These are phyloP conservation scores for Fragum sueziense DNA, from an alignment of 2,888 invertebrate genomes.

Conservation along the genomic window DNA sequence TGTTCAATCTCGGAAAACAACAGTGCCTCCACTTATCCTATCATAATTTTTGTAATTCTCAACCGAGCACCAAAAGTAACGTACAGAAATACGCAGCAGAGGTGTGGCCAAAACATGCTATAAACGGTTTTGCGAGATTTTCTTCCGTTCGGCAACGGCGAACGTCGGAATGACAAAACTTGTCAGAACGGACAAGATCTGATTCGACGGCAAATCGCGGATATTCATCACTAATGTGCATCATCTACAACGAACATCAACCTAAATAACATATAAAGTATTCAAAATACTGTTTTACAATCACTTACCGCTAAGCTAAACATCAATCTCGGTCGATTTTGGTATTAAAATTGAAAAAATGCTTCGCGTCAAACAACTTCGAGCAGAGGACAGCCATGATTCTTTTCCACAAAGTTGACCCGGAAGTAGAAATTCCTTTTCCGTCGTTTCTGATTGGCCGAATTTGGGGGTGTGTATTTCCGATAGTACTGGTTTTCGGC, in stretches of 20 bases:
- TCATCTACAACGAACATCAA: background rate
- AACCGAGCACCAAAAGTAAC: background rate
- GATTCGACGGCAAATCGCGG: background rate
- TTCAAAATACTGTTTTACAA: background rate
- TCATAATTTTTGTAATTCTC: background rate
- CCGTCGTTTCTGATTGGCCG: constrained; percentile 4
- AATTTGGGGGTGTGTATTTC: background rate
- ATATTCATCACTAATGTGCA: background rate
- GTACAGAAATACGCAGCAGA: background rate
- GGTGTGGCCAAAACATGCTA: background rate
- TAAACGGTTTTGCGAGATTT: background rate
- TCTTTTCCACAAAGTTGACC: background rate
- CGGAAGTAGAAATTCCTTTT: background rate
- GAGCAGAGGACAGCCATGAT: background rate
- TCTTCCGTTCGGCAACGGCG: background rate
- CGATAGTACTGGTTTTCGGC: background rate
- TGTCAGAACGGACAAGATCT: constrained; percentile 1
- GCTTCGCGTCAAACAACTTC: background rate
- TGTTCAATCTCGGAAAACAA: background rate
- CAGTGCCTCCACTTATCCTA: background rate
- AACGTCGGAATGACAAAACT: background rate
- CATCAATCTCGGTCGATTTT: background rate
- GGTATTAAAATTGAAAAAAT: background rate
- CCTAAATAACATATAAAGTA: background rate
- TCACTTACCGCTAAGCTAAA: background rate